Percentiles rank a stretch among this genome's conserved stretches.
Conservation (phyloP, 2,113 vertebrate species). For the Melanocharis versteri region DNA sequence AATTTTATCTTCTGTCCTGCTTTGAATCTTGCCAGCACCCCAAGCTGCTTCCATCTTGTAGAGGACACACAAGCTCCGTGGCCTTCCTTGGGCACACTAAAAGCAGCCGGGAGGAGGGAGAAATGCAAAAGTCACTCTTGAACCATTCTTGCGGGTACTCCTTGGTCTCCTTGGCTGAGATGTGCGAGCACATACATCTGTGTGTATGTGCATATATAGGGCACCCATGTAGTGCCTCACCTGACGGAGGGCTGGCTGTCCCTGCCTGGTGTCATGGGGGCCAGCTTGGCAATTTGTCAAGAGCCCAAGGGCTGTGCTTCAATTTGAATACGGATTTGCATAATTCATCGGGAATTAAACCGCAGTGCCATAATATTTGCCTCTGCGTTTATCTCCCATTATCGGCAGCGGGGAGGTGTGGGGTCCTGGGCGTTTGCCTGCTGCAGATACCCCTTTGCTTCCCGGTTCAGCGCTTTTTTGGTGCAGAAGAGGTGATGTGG, state of each 20-base stretch:
- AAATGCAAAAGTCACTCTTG: not conserved
- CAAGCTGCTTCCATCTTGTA: not conserved
- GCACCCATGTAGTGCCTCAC: not conserved
- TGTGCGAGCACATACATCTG: rapidly evolving
- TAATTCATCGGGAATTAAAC: conserved; percentile 31
- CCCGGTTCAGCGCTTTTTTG: rapidly evolving
- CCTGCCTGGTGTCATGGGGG: not conserved
- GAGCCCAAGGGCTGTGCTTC: not conserved
- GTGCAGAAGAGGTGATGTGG: not conserved
- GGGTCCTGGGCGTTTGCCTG: rapidly evolving
- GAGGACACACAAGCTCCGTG: rapidly evolving
- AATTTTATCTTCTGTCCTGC: not conserved
- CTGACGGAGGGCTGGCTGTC: not conserved
- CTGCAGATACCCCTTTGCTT: rapidly evolving
- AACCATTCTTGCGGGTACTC: not conserved
- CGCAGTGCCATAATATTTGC: not conserved
- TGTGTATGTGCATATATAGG: rapidly evolving
- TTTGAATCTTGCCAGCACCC: rapidly evolving
- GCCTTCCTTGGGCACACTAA: not conserved
- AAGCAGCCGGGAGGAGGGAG: not conserved
- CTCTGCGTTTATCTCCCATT: not conserved
- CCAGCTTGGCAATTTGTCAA: conserved; percentile 4
- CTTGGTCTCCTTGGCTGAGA: not conserved
- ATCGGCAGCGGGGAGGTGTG: rapidly evolving
- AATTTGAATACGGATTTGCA: conserved; percentile 31